Evolutionary conservation across 2,888 invertebrate genomes (phyloP), one percentile per base, ranked within the genome.

Genomic region (Drosophila kanekoi): DNA sequence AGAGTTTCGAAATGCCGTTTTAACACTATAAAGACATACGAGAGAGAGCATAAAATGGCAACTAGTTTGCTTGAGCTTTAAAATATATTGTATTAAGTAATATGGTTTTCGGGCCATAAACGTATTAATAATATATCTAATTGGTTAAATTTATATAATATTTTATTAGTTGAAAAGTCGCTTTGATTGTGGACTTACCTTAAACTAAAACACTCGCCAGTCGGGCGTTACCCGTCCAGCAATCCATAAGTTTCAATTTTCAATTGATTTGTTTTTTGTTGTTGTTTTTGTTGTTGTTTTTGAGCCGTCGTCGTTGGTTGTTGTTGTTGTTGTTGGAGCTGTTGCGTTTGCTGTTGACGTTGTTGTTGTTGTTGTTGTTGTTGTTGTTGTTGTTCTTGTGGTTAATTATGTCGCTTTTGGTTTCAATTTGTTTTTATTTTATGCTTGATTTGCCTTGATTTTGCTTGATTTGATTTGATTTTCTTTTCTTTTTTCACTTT

Each of bases 221-320:
- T 92, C 92, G 92, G 92, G 92, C 92, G 92, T 92, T 90, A 92
- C 92, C 92, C 92, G 92, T 92, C 92, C 92, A 92, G 92, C 92
- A 92, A 92, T 92, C 92, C 92, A 92, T 92, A 92, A 92, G 92
- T 92, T 91, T 63, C 66, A 91, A 90, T 90, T 89, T 83, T 91
- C 79, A 76, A 89, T 85, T 81, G 81, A 79, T 72, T 48, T 48
- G 38, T 53, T 67, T 35, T 59, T 59, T 62, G 43, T 43, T 54
- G 64, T 61, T 49, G 13, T 18, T 48, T 47, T 33, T 51, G 20
- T 53, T 65, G 54, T 68, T 72, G 43, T 18, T 33, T 38, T 54
- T 54, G 63, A 63, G 66, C 61, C 72, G 83, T 75, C 73, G 35
- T 54, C 48, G 35, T 5, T 61, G 13, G 35, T 43, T 37, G 49